A percentile compares a stretch with the other conserved stretches of the same genome.
phyloP scores from a whole-genome alignment of 1,140 invertebrate genomes.

The Macrobrachium rosenbergii region DNA sequence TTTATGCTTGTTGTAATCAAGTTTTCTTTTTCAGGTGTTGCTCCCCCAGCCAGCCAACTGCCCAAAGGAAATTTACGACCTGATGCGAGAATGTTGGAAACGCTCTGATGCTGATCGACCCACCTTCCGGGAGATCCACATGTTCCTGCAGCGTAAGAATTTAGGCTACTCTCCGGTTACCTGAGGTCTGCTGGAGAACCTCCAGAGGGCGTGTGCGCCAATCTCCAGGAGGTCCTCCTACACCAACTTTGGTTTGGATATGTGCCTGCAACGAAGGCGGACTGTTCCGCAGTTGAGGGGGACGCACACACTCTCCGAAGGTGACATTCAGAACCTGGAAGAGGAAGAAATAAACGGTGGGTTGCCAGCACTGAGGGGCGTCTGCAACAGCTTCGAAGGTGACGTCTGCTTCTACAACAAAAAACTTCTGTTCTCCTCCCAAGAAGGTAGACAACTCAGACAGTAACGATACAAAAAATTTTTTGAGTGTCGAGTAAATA shows the following conservation, averaged over 20 bases:
- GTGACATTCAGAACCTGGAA: slow-evolving; percentile 52
- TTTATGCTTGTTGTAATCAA: background rate
- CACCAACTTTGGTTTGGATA: slow-evolving; percentile 44
- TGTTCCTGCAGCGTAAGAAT: slow-evolving; percentile 81
- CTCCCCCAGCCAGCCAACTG: slow-evolving; percentile 75
- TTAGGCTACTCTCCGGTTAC: slow-evolving; percentile 74
- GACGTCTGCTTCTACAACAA: slow-evolving; percentile 46
- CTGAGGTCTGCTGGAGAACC: slow-evolving; percentile 62
- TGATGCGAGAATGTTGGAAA: slow-evolving; percentile 85
- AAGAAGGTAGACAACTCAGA: slow-evolving; percentile 39
- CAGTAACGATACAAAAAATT: too few relatives aligned
- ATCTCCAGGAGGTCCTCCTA: slow-evolving; percentile 45
- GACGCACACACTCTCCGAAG: slow-evolving; percentile 46
- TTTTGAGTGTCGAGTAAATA: too few relatives aligned
- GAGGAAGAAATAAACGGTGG: background rate
- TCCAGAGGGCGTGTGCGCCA: slow-evolving; percentile 31
- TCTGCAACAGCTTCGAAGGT: slow-evolving; percentile 47
- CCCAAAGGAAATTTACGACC: slow-evolving; percentile 79
- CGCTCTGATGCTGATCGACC: slow-evolving; percentile 78
- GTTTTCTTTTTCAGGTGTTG: slow-evolving; percentile 60
- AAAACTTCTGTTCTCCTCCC: slow-evolving; percentile 38
- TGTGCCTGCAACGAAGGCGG: slow-evolving; percentile 32
- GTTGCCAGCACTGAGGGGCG: slow-evolving; percentile 13
- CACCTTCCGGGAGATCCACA: slow-evolving; percentile 81
- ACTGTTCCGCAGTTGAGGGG: slow-evolving; percentile 29